Percentiles rank a stretch among this genome's conserved stretches.
These are phyloP conservation scores for Alloscopus bannaensis DNA, from an alignment of 2,888 invertebrate genomes.

Conservation along the genomic window DNA sequence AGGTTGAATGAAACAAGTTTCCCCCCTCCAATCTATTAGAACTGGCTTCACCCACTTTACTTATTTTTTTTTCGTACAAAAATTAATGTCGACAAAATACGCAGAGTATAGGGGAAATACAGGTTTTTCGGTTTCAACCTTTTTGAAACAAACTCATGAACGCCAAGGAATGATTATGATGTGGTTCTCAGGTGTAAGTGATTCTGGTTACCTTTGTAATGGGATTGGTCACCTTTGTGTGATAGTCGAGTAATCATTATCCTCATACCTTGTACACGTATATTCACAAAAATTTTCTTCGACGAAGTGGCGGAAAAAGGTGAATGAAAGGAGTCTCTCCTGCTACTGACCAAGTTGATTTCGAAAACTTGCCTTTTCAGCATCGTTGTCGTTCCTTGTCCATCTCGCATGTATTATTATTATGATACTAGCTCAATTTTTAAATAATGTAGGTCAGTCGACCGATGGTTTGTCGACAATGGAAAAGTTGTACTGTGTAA, in stretches of 20 bases:
- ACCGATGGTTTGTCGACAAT: conserved; percentile 14
- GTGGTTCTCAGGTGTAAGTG: conserved; percentile 50
- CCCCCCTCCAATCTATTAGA: conserved; percentile 9
- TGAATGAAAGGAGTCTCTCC: not conserved
- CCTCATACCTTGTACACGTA: too few relatives aligned
- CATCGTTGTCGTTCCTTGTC: too few relatives aligned
- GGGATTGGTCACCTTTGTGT: conserved; percentile 45
- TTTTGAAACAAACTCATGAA: conserved; percentile 11
- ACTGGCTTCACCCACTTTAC: conserved; percentile 54
- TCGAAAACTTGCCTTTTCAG: conserved; percentile 30
- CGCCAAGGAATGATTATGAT: conserved; percentile 10
- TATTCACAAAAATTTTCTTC: too few relatives aligned
- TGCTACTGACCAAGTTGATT: not conserved
- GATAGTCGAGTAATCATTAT: too few relatives aligned
- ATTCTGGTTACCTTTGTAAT: conserved; percentile 43
- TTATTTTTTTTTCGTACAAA: conserved; percentile 18
- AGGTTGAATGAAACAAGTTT: conserved; percentile 50
- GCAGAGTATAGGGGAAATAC: conserved; percentile 34
- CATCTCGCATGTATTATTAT: too few relatives aligned
- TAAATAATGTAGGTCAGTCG: conserved; percentile 57
- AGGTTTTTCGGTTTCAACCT: conserved; percentile 43
- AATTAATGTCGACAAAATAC: conserved; percentile 18
- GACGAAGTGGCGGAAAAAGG: not conserved
- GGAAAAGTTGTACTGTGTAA: not conserved
- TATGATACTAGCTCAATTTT: conserved; percentile 7